Evolutionary conservation across 2,888 invertebrate genomes (phyloP), one percentile per base, ranked within the genome.

Genomic region (Diaphora mendica): DNA sequence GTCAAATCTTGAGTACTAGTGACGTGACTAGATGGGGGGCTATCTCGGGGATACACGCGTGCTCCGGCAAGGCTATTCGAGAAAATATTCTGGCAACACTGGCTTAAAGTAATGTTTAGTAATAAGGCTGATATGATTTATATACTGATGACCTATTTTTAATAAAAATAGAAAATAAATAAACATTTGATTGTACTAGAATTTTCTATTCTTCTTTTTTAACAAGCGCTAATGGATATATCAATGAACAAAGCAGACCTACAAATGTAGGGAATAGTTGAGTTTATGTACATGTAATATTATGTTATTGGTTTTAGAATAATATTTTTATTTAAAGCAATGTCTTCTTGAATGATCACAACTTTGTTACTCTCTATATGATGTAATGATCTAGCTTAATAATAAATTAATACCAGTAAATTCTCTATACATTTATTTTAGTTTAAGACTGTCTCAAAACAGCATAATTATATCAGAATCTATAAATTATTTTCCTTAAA

Each of bases 401-500:
- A 87, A 84, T 85, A 87, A 86, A 88, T 87, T 87, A 86, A 85
- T 80, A 85, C 85, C 82, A 87, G 83, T 87, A 85, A 83, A 30
- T 62, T 62, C 26, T 85, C 67, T 75, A 42, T 33, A 9, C 75
- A 48, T 66, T 77, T 72, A 59, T 81, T 82, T 79, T 72, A 70
- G 59, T 78, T 33, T 44, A 64, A 39, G 3, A 68, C 42, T 44
- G 3, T 33, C 15, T 62, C 3, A 64, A 42, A 55, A 64, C 26
- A n/a, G 8, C 39, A 48, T 39, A 48, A 11, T 42, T 42, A 42
- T 44, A 44, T 44, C 44, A 15, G 44, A 44, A 30, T 44, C 44
- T 26, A 20, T 44, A 44, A 17, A 11, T 67, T 7, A 7, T 17
- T 0, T 44, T 17, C 30, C 11, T 7, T 26, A 30, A 42, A 59